phyloP scores from a whole-genome alignment of 2,888 invertebrate genomes.

The Poecilobothrus nobilitatus region DNA sequence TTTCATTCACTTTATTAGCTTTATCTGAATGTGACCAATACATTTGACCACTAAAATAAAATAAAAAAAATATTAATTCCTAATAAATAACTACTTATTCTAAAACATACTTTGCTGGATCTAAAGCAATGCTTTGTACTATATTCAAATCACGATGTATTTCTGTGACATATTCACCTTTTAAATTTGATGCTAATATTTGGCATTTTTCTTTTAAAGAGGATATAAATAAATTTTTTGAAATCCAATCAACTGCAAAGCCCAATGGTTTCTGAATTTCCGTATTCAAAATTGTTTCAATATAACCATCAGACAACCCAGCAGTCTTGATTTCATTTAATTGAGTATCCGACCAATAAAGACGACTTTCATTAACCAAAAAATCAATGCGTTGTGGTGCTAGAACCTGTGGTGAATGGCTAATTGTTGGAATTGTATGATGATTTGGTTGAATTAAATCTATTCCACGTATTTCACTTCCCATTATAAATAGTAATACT shows the following conservation, averaged over 20 bases:
- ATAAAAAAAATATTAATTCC: not conserved
- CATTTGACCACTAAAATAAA: conserved; percentile 46
- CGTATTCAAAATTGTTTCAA: conserved; percentile 65
- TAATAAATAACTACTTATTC: not conserved
- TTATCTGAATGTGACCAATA: conserved; percentile 50
- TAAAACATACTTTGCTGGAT: conserved; percentile 50
- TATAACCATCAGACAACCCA: conserved; percentile 57
- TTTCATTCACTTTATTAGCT: conserved; percentile 37
- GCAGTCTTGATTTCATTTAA: conserved; percentile 66
- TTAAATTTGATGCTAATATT: conserved; percentile 62
- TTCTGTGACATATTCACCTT: conserved; percentile 59
- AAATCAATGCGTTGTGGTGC: conserved; percentile 64
- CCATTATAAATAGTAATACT: conserved; percentile 66
- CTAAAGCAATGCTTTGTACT: conserved; percentile 59
- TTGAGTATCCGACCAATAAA: conserved; percentile 73
- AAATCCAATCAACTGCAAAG: conserved; percentile 76
- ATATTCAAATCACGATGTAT: conserved; percentile 39
- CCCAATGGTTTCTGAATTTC: conserved; percentile 51
- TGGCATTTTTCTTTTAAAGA: conserved; percentile 47
- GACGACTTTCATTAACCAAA: conserved; percentile 53
- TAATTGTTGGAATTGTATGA: conserved; percentile 74
- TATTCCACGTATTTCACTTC: conserved; percentile 73
- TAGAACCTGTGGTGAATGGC: conserved; percentile 50
- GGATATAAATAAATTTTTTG: conserved; percentile 53
- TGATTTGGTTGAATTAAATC: conserved; percentile 66